Base-by-base conservation (phyloP, 2,113 vertebrate genomes). In the Myanophis thanlyinensis region DNA sequence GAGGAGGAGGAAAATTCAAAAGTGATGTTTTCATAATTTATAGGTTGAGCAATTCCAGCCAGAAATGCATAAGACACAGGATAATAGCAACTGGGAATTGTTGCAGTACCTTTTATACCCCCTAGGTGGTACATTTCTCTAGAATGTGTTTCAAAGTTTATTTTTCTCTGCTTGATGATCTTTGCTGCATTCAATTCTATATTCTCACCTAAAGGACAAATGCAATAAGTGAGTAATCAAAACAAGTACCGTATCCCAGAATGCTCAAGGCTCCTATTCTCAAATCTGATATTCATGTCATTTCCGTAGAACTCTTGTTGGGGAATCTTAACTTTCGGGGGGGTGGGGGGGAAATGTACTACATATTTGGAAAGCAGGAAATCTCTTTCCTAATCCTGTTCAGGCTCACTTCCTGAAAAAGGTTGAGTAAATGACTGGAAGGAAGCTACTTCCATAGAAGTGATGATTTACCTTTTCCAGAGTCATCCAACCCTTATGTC, bases 1-100 rank as follows among this genome's bases (percentile, higher is more conserved):
- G 23, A 89, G 51, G 51, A 23, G 51, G n/a, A 88, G 27, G 47
- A 88, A 51, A 30, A 35, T 35, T 56, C 52, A n/a, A 46, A 44
- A 62, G 40, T 46, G 23, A n/a, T 47, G 44, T 47, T 46, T 59
- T 47, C 44, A 47, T 89, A 62, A 89, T 89, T 54, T 46, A 0
- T 0, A 0, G 7, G 4, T 59, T 13, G 15, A 0, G 0, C 25
- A 86, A 90, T 84, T 20, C 52, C 8, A 27, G 2, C 7, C 0
- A 0, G 0, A 56, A 23, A 35, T 90, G 6, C 27, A 3, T 3
- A 9, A 12, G n/a, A 5, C 62, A 35, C 22, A 46, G 53, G 52
- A 4, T 9, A 46, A 30, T 2, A 30, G 46, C 46, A 80, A 40
- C 73, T 52, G 49, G 49, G 23, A 87, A 87, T 8, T 35, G 3